These are phyloP conservation scores for Ericerus pela DNA, from an alignment of 1,140 invertebrate species.

Conservation along the genomic window DNA sequence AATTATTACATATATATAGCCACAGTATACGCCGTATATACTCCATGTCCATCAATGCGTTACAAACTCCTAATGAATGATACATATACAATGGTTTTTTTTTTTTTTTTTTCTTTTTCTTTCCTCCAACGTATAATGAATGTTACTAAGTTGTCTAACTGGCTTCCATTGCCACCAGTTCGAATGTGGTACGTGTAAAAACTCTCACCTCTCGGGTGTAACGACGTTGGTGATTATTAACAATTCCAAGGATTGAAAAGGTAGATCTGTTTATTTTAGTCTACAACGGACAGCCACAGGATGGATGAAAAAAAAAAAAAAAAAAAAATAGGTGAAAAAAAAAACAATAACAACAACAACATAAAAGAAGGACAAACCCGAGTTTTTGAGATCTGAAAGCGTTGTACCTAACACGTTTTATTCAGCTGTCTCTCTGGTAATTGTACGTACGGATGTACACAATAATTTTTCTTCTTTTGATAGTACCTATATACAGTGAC, in stretches of 20 bases:
- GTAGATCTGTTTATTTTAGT: constrained; percentile 11
- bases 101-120: too few species aligned
- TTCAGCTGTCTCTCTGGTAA: constrained; percentile 10
- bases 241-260: constrained; percentile 7
- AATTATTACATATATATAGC: too few species aligned
- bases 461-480: constrained; percentile 12
- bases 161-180: constrained; percentile 6
- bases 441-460: constrained; percentile 10
- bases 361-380: constrained; percentile 4
- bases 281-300: not conserved
- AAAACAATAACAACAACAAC: too few species aligned
- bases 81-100: constrained; percentile 9
- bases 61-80: constrained; percentile 12
- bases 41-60: constrained; percentile 2
- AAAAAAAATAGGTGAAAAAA: too few species aligned
- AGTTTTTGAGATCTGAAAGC: constrained; percentile 7
- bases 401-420: constrained; percentile 11
- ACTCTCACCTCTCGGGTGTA: constrained; percentile 10
- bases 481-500: constrained; percentile 5
- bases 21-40: too few species aligned
- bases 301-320: constrained; percentile 3
- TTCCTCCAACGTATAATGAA: constrained; percentile 6
- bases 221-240: constrained; percentile 2
- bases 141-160: constrained; percentile 11
- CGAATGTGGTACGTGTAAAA: constrained; percentile 7